Evolutionary conservation across 2,888 invertebrate species (phyloP).

Genomic region (Pandemis cinnamomeana): DNA sequence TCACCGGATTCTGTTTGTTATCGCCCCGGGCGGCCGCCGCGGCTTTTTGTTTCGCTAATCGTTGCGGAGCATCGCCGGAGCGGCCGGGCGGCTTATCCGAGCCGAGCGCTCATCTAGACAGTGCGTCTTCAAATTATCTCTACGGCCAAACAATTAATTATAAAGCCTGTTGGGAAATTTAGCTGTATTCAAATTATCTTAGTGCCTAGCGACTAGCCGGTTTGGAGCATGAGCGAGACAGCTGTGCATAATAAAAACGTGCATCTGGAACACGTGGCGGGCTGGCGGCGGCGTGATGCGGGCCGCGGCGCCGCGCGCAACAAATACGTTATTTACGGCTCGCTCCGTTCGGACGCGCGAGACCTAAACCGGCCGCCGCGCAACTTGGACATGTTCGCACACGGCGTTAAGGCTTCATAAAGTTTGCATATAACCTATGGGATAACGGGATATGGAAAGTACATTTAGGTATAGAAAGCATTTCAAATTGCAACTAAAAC

Average conservation of each 20-base stretch:
- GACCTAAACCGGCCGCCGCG: conserved; percentile 1
- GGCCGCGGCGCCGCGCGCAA: conserved; percentile 8
- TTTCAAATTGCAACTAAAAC: too few relatives aligned
- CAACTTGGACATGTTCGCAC: not conserved
- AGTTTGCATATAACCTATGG: not conserved
- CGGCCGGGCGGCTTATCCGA: conserved; percentile 8
- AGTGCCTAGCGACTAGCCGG: not conserved
- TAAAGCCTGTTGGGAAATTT: conserved; percentile 11
- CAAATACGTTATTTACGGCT: conserved; percentile 24
- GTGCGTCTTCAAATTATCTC: conserved; percentile 19
- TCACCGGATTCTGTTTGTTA: conserved; percentile 76
- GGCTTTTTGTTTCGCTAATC: conserved; percentile 58
- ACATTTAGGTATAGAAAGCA: not conserved
- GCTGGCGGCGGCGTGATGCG: conserved; percentile 3
- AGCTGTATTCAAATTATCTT: conserved; percentile 7
- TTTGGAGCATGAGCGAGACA: not conserved
- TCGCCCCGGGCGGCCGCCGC: conserved; percentile 55
- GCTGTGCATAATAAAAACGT: conserved; percentile 28
- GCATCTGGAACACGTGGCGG: conserved; percentile 12
- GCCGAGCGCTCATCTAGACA: conserved; percentile 2
- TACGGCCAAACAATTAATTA: conserved; percentile 10
- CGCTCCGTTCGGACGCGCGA: conserved; percentile 47
- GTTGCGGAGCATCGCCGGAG: conserved; percentile 21
- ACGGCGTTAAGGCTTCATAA: not conserved
- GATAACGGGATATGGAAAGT: not conserved